These are phyloP conservation scores for Crossaster papposus DNA, from an alignment of 53 echinoderm and acorn worm genomes.

Conservation along the genomic window DNA sequence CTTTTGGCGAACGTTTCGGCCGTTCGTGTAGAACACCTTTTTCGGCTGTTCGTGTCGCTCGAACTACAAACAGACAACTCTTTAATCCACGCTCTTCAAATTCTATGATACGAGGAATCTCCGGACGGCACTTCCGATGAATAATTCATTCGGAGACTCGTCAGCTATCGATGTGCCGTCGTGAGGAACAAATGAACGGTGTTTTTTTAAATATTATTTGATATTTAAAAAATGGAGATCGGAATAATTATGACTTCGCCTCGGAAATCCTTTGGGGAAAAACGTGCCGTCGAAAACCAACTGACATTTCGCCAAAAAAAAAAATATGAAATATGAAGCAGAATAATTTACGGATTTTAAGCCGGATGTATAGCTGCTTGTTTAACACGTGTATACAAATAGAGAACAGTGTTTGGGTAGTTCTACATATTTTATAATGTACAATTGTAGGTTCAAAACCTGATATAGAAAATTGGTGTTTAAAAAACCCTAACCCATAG, in stretches of 20 bases:
- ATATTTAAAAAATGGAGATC: neutral
- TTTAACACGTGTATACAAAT: no score
- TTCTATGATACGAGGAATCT: no score
- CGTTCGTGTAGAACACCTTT: neutral
- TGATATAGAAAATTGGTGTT: no score
- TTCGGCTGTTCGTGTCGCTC: neutral
- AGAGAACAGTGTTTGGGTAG: no score
- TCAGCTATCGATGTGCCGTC: neutral
- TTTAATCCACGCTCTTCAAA: no score
- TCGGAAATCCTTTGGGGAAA: neutral
- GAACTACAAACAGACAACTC: no score
- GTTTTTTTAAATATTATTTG: neutral
- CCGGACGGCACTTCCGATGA: neutral
- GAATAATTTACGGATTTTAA: neutral
- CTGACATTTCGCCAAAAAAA: neutral
- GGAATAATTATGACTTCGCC: neutral
- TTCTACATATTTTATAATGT: no score
- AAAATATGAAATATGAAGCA: neutral
- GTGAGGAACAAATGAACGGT: neutral
- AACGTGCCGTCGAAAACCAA: neutral
- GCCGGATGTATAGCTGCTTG: no score
- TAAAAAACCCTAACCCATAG: no score
- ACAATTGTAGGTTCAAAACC: no score
- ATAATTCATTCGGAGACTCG: neutral
- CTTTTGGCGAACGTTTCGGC: neutral